Base-by-base conservation (phyloP, 2,888 invertebrate species). In the Eupithecia subumbrata region DNA sequence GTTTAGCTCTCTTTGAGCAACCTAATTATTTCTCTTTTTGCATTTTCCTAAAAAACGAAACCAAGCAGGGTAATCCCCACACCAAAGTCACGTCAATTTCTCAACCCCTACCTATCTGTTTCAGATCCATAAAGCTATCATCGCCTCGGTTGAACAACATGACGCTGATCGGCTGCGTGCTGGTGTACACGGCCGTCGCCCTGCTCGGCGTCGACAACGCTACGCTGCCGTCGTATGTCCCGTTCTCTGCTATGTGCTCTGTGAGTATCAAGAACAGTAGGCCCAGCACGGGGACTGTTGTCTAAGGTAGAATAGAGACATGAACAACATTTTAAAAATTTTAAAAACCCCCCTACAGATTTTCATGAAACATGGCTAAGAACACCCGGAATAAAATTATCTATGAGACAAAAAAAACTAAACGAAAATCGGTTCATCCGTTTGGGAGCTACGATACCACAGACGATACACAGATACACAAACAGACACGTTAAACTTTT, bases 101-200 rank as follows among this genome's bases (percentile, higher is more conserved):
- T 22, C 1, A 25, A 1, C 0, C 11, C 4, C n/a, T 11, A 5
- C 11, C 12, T 2, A 67, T 67, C 37, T 34, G 9, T 84, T 85
- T 0, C 94, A 98, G 98, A 90, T 98, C 97, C 80, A 98, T 98
- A 89, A 98, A 99, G 91, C 95, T 98, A 79, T 98, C 98, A 34
- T 98, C 98, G 85, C 98, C 98, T 0, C 97, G 97, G 79, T 95
- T 99, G 76, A 98, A 98, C 95, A 98, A 98, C 92, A 97, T 98
- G 93, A 98, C 98, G 0, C 97, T 98, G 60, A 96, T 98, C 56
- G 98, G 98, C 22, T 98, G 98, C 88, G 97, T 98, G 83, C 92
- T 98, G 83, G 98, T 98, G n/a, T 98, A 98, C 92, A 95, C 97
- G 2, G 98, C 98, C 0, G 98, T 98, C 66, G 97, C 98, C 37